Evolutionary conservation across 2,797 vertebrate genomes (phyloP), one percentile per base, ranked within the genome.

Genomic region (Sebastes matsubarae): DNA sequence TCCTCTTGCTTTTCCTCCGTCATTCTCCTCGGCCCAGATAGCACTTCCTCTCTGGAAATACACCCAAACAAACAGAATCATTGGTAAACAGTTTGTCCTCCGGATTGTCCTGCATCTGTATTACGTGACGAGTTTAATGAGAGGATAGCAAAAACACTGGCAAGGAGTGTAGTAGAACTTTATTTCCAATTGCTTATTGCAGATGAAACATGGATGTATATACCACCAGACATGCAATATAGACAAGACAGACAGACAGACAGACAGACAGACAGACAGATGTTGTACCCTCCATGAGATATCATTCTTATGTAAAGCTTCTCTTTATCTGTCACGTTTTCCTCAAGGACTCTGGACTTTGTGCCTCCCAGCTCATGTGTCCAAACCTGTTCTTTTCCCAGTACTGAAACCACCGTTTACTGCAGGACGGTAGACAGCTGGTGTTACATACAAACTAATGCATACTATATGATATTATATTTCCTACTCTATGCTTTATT

Each of bases 11-110:
- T 96, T 95, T 77, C 95, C 94, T 55, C 96, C 96, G 1, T 99
- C 98, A 0, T 88, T 92, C 29, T 99, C 98, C 4, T 99, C 98
- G 0, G 93, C 94, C 97, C 98, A 99, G 87, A 93, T 88, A 75
- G 93, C 90, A 20, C 80, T 94, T 80, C 97, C 97, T 12, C 97
- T 92, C 94, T 94, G 84, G 27, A 36, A 69, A 76, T 1, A 67
- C 13, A 85, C 25, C 20, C n/a, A 77, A 2, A 74, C n/a, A 77
- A 2, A 74, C 1, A 75, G 6, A 81, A 12, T 72, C 8, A 54
- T 59, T 4, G 42, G 29, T 30, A 11, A 79, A 42, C 24, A 61
- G 11, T 13, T 34, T 57, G 60, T 34, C 59, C 7, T 38, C 3
- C 3, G 7, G 2, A 36, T 34, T 18, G 16, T 65, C 32, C 46